Evolutionary conservation across 2,888 invertebrate species (phyloP).

Genomic region (Drosophila anceps): DNA sequence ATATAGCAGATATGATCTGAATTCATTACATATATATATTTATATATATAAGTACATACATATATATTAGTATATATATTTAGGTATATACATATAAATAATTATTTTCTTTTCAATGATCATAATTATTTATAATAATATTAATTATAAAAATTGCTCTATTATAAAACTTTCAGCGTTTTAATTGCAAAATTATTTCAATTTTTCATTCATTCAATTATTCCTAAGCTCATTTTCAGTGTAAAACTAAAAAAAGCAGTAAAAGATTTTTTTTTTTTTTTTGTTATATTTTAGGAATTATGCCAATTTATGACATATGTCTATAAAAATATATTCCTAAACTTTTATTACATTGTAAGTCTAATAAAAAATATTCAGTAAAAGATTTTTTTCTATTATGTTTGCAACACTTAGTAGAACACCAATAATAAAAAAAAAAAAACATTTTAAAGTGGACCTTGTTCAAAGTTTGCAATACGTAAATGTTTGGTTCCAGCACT

Average conservation of each 20-base stretch:
- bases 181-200: neutral
- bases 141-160: neutral
- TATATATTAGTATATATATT: neutral
- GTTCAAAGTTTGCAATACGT: neutral
- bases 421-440: neutral
- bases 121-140: neutral
- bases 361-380: neutral
- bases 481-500: neutral
- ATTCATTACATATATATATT: neutral
- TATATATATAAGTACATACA: neutral
- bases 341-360: neutral
- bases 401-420: neutral
- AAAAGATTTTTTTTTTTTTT: too few species aligned
- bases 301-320: neutral
- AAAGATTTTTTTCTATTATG: neutral
- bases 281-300: too few species aligned
- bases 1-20: neutral
- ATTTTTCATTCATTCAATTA: too few species aligned
- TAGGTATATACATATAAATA: neutral
- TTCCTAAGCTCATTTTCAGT: too few species aligned
- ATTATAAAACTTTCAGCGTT: conserved; percentile 1
- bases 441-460: neutral
- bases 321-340: neutral
- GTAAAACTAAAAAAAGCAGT: too few species aligned
- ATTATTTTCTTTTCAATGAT: neutral